Base-by-base conservation (phyloP, 1,140 invertebrate genomes). In the Phenacoccus solenopsis region DNA sequence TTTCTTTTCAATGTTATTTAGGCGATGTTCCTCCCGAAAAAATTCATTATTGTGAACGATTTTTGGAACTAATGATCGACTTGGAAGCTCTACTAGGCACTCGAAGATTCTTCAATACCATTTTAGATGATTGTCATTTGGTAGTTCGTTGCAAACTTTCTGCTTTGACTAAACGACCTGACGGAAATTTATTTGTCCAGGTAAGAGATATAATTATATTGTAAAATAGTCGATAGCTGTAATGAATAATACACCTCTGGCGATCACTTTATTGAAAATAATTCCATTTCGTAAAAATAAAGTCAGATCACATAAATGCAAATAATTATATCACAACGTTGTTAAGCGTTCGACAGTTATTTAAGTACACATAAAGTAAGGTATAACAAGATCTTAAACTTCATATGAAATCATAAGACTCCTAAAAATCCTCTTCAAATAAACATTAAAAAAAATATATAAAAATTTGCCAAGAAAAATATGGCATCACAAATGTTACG, bases 51-150 rank as follows among this genome's bases (percentile, higher is more conserved):
- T 96, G 93, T 79, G 97, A 99, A 81, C 84, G 96, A 71, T 98
- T 98, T 80, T 78, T 99, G 30, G 95, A 98, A 80, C 81, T 99
- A 30, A 84, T 99, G 78, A 97, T 98, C 72, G 98, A 99, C 78
- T 81, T 99, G 68, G 95, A 98, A 78, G 93, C 96, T 22, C 81
- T 98, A 69, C 80, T 99, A 72, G 94, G 95, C 0, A 98, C 96
- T 0, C 83, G 97, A 68, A 83, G 97, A 67, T 99, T 98, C 80
- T 96, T 99, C 78, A 98, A 98, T 80, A 91, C 90, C 0, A 86
- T 99, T 0, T 83, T 99, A 76, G 95, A 98, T 80, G 94, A 97
- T 79, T 88, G 89, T 73, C 96, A 99, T 78, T 79, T 98, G 1
- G 89, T 99, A 16, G 93, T 96, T 0, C 85, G 90, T 57, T 96